Base-by-base conservation (phyloP, 2,888 invertebrate species). In the Hemaris fuciformis region DNA sequence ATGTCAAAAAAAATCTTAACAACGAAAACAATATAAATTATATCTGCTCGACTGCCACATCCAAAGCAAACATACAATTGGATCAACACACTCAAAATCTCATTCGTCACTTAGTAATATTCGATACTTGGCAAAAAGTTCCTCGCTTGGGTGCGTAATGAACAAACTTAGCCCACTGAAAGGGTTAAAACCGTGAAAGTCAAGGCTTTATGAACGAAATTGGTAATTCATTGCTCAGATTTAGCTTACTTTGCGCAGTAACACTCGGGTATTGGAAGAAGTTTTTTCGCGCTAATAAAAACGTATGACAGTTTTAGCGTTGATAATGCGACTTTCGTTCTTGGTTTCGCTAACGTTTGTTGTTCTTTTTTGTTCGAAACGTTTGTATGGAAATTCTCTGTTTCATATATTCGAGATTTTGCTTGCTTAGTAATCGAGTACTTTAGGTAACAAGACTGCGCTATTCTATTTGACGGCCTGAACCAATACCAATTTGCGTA, bases 191-290 rank as follows among this genome's bases (percentile, higher is more conserved):
- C 78, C 79, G 80, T 69, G 73, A 81, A 83, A 84, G 78, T 84
- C 79, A 70, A 73, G 81, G 81, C 80, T 84, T 80, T 82, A 80
- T 81, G 82, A 83, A 81, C 79, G 80, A 85, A 87, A 87, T 87
- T 84, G 79, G 84, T 86, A 83, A 86, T 86, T 87, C 84, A 87
- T 85, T 85, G 83, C 81, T 73, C 68, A 76, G 76, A 79, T 82
- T 82, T 75, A 75, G 77, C 81, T 79, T 76, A 80, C 77, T 81
- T 82, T 75, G 71, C 79, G 77, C 68, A 60, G 75, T 76, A 74
- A 79, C 78, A 75, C 66, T 70, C 62, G 69, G 72, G 76, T 82
- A 83, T 84, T 73, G 80, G 81, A 69, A 78, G 81, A 86, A 85
- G 69, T 82, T 84, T 66, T 73, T 65, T 66, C 71, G 69, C 66